Percentiles rank a stretch among this genome's conserved stretches.
Conservation (phyloP, 2,113 vertebrate species). For the Colistium nudipinnis region DNA sequence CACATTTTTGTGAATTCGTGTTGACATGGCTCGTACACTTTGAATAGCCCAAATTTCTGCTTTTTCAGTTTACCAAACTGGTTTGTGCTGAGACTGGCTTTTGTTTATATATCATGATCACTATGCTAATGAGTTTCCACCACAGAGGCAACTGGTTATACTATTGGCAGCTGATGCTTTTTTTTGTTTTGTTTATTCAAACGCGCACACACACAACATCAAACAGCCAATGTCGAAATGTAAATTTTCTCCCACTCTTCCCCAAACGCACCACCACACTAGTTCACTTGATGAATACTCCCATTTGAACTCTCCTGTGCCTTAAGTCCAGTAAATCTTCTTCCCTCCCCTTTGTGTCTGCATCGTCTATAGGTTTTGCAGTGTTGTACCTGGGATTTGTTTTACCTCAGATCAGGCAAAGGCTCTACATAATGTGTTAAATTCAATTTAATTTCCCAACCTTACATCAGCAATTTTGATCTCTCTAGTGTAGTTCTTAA, state of each 20-base stretch:
- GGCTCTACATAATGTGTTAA: constrained; percentile 12
- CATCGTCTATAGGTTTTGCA: not conserved
- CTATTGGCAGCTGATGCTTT: constrained; percentile 53
- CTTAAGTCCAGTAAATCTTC: constrained; percentile 10
- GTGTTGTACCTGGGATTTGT: not conserved
- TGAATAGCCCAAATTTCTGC: constrained; percentile 16
- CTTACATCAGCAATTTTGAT: constrained; percentile 52
- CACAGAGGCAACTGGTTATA: constrained; percentile 46
- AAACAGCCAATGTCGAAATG: constrained; percentile 42
- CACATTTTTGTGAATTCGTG: no score
- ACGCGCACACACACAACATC: constrained; percentile 15
- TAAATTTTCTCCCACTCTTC: constrained; percentile 37
- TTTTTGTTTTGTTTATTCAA: no score
- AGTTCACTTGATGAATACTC: constrained; percentile 13
- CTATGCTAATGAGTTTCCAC: constrained; percentile 69
- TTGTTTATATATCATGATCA: constrained; percentile 65
- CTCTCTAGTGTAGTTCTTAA: constrained; percentile 35
- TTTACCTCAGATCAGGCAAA: constrained; percentile 3
- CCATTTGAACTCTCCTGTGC: constrained; percentile 12
- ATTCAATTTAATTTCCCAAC: not conserved
- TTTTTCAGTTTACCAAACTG: constrained; percentile 19
- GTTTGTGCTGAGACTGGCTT: constrained; percentile 62
- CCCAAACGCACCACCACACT: constrained; percentile 33
- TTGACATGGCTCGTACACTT: no score
- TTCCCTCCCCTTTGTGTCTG: not conserved